These are phyloP conservation scores for Myotis findleyi DNA, from an alignment of 2,797 vertebrate genomes.

Conservation along the genomic window DNA sequence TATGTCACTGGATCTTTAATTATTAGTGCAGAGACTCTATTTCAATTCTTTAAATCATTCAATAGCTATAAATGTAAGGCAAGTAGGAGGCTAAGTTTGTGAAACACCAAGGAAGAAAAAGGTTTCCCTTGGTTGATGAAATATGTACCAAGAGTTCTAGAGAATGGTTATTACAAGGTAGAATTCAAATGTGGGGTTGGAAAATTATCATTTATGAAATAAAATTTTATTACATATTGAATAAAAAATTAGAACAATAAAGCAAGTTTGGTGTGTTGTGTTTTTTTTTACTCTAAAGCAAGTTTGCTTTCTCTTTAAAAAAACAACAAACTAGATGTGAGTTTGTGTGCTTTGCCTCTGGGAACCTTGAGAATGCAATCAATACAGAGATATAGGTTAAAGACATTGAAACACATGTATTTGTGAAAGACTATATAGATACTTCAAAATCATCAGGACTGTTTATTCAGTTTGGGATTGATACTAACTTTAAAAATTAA, in stretches of 20 bases:
- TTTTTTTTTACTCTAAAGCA: background rate
- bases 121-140: constrained; percentile 32
- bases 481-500: constrained; percentile 36
- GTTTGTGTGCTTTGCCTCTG: background rate
- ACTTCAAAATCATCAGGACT: background rate
- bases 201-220: constrained; percentile 29
- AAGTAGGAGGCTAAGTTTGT: constrained; percentile 51
- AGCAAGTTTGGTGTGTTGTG: background rate
- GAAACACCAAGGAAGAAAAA: constrained; percentile 28
- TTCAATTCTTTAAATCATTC: constrained; percentile 59
- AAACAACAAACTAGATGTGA: background rate
- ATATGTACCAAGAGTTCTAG: constrained; percentile 34
- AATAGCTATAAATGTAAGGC: constrained; percentile 53
- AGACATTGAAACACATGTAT: background rate
- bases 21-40: constrained; percentile 37
- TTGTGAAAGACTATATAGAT: background rate
- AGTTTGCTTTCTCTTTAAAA: background rate
- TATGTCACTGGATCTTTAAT: constrained; percentile 18
- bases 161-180: background rate
- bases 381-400: background rate
- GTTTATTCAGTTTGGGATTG: constrained; percentile 28
- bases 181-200: background rate
- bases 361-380: background rate
- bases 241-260: background rate
- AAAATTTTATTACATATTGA: background rate